Evolutionary conservation across 2,797 vertebrate genomes (phyloP).

Genomic region (Sparus aurata): DNA sequence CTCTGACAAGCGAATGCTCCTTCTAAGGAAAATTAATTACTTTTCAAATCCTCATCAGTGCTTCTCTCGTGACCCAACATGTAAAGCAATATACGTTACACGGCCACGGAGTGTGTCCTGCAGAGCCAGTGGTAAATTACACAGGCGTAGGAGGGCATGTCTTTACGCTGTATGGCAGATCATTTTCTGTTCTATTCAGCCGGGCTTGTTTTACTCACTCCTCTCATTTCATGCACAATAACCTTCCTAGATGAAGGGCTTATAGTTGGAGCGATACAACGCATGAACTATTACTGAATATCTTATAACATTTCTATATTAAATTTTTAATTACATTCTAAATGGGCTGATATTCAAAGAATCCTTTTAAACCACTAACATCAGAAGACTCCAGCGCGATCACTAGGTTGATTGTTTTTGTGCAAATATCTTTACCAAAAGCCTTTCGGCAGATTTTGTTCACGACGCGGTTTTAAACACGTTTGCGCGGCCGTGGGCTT

Average conservation of each 20-base stretch:
- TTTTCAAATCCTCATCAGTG: conserved; percentile 57
- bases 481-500: conserved; percentile 48
- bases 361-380: conserved; percentile 25
- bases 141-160: conserved; percentile 61
- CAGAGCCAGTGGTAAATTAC: conserved; percentile 66
- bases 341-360: conserved; percentile 57
- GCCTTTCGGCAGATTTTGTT: conserved; percentile 38
- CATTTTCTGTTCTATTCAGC: conserved; percentile 60
- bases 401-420: conserved; percentile 37
- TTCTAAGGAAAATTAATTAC: conserved; percentile 60
- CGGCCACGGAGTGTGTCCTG: conserved; percentile 44
- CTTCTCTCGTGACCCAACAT: conserved; percentile 49
- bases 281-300: conserved; percentile 60
- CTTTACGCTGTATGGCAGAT: conserved; percentile 69
- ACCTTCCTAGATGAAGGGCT: conserved; percentile 60
- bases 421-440: conserved; percentile 42
- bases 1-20: conserved; percentile 29
- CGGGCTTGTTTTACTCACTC: conserved; percentile 68
- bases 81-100: conserved; percentile 53
- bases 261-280: conserved; percentile 43
- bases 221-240: conserved; percentile 78
- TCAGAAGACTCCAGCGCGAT: conserved; percentile 35
- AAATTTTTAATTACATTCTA: conserved; percentile 70
- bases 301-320: conserved; percentile 54
- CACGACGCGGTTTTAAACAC: conserved; percentile 44